A percentile compares a stretch with the other conserved stretches of the same genome.
phyloP scores from a whole-genome alignment of 2,113 vertebrate genomes.

The Semicossyphus pulcher region DNA sequence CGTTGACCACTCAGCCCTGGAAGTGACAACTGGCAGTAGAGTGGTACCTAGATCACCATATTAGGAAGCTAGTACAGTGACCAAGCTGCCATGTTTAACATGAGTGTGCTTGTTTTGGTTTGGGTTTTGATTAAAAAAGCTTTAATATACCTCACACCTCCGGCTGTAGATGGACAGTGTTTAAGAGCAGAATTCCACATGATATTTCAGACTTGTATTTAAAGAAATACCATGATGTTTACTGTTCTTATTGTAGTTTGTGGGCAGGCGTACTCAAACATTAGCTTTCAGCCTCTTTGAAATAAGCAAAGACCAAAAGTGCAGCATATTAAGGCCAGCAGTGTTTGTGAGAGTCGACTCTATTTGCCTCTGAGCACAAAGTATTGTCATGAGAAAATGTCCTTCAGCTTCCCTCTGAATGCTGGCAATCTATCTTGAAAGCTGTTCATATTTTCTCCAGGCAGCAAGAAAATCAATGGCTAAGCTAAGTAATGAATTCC shows the following conservation, averaged over 20 bases:
- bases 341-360: conserved; percentile 7
- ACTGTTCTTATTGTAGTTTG: background rate
- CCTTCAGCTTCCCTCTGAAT: conserved; percentile 49
- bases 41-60: too few species aligned
- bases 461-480: conserved; percentile 65
- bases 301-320: background rate
- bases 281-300: conserved; percentile 13
- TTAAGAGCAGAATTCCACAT: background rate
- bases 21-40: too few species aligned
- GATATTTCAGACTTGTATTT: background rate
- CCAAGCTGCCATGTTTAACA: too few species aligned
- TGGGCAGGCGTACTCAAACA: background rate
- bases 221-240: background rate
- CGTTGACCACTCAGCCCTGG: too few species aligned
- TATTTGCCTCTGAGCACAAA: conserved; percentile 30
- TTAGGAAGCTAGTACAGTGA: too few species aligned
- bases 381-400: conserved; percentile 50
- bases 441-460: conserved; percentile 52
- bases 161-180: too few species aligned
- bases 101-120: too few species aligned
- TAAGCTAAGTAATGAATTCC: conserved; percentile 66
- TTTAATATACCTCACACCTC: too few species aligned
- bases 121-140: too few species aligned
- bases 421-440: conserved; percentile 58
- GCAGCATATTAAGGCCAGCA: background rate